phyloP scores from a whole-genome alignment of 2,888 invertebrate genomes.

The Aphrophora alni region DNA sequence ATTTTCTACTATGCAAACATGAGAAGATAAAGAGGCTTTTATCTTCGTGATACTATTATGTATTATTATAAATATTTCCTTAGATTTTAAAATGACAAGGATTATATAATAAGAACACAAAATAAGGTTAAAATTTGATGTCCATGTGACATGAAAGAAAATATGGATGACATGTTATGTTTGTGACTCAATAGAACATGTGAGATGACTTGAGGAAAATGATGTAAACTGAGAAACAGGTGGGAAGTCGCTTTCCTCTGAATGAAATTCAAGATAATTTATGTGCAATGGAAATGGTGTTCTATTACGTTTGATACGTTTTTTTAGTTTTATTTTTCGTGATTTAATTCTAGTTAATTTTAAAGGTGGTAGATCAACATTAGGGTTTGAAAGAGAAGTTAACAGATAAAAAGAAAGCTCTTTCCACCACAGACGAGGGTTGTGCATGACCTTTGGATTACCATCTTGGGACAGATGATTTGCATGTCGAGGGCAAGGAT shows the following conservation, averaged over 20 bases:
- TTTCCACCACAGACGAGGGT: conserved; percentile 22
- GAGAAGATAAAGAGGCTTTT: too few relatives aligned
- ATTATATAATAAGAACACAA: too few relatives aligned
- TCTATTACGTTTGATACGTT: conserved; percentile 11
- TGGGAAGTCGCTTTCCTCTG: conserved; percentile 16
- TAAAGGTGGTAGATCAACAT: conserved; percentile 22
- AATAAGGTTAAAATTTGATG: too few relatives aligned
- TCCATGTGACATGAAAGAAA: too few relatives aligned
- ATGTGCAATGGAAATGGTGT: conserved; percentile 21
- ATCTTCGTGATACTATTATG: too few relatives aligned
- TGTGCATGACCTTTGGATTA: conserved; percentile 27
- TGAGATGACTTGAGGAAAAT: background rate
- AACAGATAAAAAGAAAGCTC: conserved; percentile 27
- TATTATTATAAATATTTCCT: too few relatives aligned
- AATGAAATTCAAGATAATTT: conserved; percentile 25
- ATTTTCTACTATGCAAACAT: too few relatives aligned
- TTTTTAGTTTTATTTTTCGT: conserved; percentile 12
- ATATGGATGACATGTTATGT: background rate
- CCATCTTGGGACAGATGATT: conserved; percentile 27
- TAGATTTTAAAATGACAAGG: too few relatives aligned
- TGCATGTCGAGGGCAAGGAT: conserved; percentile 24
- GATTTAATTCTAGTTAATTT: conserved; percentile 21
- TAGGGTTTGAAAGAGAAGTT: conserved; percentile 20
- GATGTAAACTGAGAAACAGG: background rate
- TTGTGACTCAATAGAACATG: background rate